Conservation (phyloP, 2,113 vertebrate genomes). For the Oreochromis tanganicae region DNA sequence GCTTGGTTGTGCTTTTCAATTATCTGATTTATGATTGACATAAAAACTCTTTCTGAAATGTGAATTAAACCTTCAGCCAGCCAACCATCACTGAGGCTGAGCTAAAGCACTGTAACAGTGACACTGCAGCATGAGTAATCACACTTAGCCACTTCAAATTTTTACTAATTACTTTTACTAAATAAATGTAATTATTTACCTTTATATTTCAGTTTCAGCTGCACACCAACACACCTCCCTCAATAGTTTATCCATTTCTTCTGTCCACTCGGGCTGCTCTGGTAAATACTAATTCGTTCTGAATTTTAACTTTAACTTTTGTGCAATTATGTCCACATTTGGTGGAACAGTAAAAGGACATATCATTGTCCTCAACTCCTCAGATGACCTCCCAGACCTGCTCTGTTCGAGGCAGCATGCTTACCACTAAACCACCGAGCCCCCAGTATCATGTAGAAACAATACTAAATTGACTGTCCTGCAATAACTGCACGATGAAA, state of each 20-base stretch:
- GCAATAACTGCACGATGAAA: neutral
- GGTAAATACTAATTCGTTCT: accelerated
- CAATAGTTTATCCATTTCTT: neutral
- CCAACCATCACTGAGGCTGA: neutral
- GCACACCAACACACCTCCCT: neutral
- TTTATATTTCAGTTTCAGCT: neutral
- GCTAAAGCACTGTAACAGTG: neutral
- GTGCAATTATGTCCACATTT: neutral
- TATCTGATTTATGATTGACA: neutral
- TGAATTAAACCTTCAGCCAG: neutral
- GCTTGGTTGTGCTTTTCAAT: neutral
- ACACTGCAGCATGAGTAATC: neutral
- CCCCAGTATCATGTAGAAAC: neutral
- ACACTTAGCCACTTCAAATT: neutral
- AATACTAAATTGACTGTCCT: accelerated
- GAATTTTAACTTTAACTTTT: neutral
- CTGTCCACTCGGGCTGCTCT: accelerated
- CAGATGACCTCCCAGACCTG: neutral
- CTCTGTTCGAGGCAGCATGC: accelerated
- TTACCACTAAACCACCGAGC: accelerated
- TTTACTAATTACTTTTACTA: neutral
- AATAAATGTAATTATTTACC: neutral
- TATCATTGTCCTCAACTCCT: neutral
- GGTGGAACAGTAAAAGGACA: neutral
- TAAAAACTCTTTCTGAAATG: neutral